A percentile compares a stretch with the other conserved stretches of the same genome.
phyloP scores from a whole-genome alignment of 2,888 invertebrate species.

The Macropis europaea region DNA sequence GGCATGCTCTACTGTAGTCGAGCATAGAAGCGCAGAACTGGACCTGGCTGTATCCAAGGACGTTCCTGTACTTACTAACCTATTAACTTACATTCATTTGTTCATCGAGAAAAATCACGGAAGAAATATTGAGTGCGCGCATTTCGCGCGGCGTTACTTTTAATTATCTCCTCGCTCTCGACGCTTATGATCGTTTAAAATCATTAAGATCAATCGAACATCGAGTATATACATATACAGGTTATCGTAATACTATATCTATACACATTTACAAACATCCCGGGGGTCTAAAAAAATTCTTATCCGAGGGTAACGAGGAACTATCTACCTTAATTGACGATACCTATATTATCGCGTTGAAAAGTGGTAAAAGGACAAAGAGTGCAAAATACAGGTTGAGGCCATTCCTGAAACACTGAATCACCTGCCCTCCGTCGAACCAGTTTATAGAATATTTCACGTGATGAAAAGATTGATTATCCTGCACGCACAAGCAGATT shows the following conservation, averaged over 20 bases:
- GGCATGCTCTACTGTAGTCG: conserved; percentile 1
- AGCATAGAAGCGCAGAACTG: not conserved
- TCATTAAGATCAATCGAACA: not conserved
- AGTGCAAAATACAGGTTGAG: not conserved
- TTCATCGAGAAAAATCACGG: not conserved
- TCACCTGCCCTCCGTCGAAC: conserved; percentile 16
- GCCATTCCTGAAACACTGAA: not conserved
- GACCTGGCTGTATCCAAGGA: not conserved
- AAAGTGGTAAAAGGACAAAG: not conserved
- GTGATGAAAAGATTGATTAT: not conserved
- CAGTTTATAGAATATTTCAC: conserved; percentile 19
- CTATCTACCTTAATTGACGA: not conserved
- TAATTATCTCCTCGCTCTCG: not conserved
- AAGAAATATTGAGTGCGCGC: not conserved
- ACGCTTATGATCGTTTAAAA: not conserved
- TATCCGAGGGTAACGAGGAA: not conserved
- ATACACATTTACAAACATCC: not conserved
- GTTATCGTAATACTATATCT: not conserved
- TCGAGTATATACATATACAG: too few species aligned
- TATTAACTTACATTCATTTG: not conserved
- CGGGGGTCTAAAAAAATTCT: not conserved
- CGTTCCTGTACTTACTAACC: not conserved
- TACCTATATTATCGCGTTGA: not conserved
- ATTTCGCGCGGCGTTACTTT: not conserved
- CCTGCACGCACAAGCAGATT: not conserved